Conservation (phyloP, 2,113 vertebrate species). For the Protobothrops flavoviridis region DNA sequence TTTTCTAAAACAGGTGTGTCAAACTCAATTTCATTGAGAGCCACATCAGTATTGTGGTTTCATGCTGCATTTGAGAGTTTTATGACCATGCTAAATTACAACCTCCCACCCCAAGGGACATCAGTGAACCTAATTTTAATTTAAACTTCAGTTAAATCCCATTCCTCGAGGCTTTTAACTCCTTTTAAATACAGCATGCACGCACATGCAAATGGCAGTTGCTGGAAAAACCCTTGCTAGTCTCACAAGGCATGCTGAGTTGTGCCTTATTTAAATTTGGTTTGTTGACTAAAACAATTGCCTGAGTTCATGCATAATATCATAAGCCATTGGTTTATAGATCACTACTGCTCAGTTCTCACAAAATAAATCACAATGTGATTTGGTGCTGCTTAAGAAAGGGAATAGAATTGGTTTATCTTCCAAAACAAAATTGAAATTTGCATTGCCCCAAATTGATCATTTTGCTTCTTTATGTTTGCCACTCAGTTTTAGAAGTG, state of each 20-base stretch:
- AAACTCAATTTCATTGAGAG: too few species aligned
- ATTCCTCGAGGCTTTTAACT: background rate
- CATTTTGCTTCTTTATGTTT: background rate
- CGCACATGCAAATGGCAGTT: background rate
- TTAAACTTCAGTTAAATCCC: background rate
- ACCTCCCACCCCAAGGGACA: background rate
- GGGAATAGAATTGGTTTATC: background rate
- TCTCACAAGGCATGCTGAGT: background rate
- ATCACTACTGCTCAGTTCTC: background rate
- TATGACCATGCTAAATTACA: background rate
- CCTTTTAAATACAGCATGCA: background rate
- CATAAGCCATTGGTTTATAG: background rate
- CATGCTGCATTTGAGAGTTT: background rate
- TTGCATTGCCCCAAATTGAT: background rate
- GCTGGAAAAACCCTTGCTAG: background rate
- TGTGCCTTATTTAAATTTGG: background rate
- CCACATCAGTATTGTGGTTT: too few species aligned
- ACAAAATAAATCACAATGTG: background rate
- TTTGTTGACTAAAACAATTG: background rate
- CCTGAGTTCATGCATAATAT: background rate
- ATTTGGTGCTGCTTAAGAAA: background rate
- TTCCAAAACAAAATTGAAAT: background rate
- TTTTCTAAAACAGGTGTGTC: background rate
- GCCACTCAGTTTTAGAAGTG: background rate
- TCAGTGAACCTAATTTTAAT: background rate